Conservation (phyloP, 2,797 vertebrate genomes). For the Cuniculus paca region DNA sequence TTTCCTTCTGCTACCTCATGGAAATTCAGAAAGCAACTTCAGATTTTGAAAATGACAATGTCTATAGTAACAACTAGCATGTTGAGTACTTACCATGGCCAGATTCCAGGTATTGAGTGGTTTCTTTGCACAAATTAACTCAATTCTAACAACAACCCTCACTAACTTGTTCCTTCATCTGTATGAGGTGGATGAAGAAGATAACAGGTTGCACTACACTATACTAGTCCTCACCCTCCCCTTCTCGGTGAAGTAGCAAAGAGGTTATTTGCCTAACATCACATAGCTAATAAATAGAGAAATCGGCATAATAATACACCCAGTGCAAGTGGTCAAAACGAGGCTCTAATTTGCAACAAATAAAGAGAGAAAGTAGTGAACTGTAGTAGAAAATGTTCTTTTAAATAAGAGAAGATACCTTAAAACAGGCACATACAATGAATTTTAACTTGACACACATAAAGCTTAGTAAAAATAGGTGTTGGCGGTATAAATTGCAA, state of each 20-base stretch:
- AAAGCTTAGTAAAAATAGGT: conserved; percentile 8
- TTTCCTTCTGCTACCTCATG: background rate
- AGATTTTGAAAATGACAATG: background rate
- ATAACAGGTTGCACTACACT: background rate
- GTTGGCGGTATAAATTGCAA: background rate
- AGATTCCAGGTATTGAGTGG: background rate
- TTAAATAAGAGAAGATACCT: background rate
- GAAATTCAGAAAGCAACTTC: conserved; percentile 12
- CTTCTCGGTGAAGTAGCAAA: background rate
- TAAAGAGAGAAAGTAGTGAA: background rate
- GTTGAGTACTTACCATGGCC: background rate
- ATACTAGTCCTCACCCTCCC: background rate
- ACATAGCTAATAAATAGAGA: background rate
- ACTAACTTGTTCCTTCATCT: background rate
- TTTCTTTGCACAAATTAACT: background rate
- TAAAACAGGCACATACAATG: background rate
- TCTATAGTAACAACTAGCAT: background rate
- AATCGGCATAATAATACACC: background rate
- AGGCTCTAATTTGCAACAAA: background rate
- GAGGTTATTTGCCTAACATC: background rate
- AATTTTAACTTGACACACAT: background rate
- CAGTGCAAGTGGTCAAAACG: background rate
- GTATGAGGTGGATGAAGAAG: background rate
- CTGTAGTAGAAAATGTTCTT: background rate
- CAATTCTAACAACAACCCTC: background rate